Base-by-base conservation (phyloP, 2,113 vertebrate genomes). In the Steatornis caripensis region DNA sequence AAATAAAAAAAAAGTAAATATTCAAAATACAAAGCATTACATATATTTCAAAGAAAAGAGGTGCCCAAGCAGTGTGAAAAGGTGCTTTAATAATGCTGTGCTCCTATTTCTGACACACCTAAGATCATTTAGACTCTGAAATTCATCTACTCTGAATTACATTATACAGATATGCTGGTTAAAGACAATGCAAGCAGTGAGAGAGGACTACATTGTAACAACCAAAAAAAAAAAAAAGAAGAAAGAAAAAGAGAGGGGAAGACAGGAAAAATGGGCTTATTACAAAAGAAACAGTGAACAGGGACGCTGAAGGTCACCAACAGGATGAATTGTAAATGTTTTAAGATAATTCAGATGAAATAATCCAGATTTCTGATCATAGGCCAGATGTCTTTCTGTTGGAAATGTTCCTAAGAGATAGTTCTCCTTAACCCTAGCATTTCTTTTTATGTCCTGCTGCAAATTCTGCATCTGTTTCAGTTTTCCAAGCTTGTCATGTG, bases 211-310 rank as follows among this genome's bases (percentile, higher is more conserved):
- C 2, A 55, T 30, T 85, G 54, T n/a, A n/a, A n/a, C n/a, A 21
- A 83, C 16, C 4, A 6, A 8, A 12, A 10, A 5, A 21, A 3
- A 23, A n/a, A 29, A 22, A n/a, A 26, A 30, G 26, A 9, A 12
- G 16, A 49, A 61, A 15, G 30, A 7, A 7, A 8, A 2, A 3
- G 4, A 5, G 1, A 6, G 39, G 3, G 3, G 2, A n/a, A 57
- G 27, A n/a, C 9, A 54, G 11, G 5, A 13, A 24, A 88, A 87
- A 41, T 12, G 3, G 18, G 20, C 4, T 51, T 80, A 36, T 39
- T 68, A 61, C 29, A 65, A 76, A 89, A 53, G 18, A 49, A 86
- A 43, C 11, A 29, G 15, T 41, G 14, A 80, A n/a, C 16, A 36
- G 15, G 10, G 10, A 88, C 69, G 68, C 24, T 84, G 49, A 79